phyloP scores from a whole-genome alignment of 2,888 invertebrate genomes.

The Athrips mouffetella region DNA sequence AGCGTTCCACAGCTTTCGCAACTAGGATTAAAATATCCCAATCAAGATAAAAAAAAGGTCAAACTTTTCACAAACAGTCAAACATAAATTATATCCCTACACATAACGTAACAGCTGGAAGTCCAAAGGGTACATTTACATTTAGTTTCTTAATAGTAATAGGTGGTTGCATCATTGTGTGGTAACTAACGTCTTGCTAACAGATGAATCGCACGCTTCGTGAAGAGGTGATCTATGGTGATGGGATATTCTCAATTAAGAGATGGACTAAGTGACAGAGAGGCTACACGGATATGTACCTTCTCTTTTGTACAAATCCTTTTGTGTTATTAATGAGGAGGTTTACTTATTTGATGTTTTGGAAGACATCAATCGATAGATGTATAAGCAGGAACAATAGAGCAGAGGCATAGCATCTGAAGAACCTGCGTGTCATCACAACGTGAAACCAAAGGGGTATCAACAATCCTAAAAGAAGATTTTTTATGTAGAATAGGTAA shows the following conservation, averaged over 20 bases:
- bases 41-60: neutral
- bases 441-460: no score
- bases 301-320: no score
- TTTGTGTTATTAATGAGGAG: neutral
- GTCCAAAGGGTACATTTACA: slow-evolving; percentile 36
- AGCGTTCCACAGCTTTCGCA: neutral
- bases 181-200: slow-evolving; percentile 22
- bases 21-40: neutral
- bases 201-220: slow-evolving; percentile 24
- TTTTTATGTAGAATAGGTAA: no score
- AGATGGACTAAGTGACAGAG: neutral
- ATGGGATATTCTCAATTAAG: slow-evolving; percentile 16
- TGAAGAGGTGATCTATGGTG: slow-evolving; percentile 25
- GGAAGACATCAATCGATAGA: no score
- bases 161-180: slow-evolving; percentile 33
- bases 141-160: slow-evolving; percentile 32
- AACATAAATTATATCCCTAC: slow-evolving; percentile 31
- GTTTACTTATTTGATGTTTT: neutral
- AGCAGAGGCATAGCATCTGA: no score
- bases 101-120: slow-evolving; percentile 22
- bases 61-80: slow-evolving; percentile 5
- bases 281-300: no score
- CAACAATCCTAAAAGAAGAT: no score
- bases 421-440: no score
- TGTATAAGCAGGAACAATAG: no score